Conservation (phyloP, 2,113 vertebrate genomes). For the Ctenomys sociabilis region DNA sequence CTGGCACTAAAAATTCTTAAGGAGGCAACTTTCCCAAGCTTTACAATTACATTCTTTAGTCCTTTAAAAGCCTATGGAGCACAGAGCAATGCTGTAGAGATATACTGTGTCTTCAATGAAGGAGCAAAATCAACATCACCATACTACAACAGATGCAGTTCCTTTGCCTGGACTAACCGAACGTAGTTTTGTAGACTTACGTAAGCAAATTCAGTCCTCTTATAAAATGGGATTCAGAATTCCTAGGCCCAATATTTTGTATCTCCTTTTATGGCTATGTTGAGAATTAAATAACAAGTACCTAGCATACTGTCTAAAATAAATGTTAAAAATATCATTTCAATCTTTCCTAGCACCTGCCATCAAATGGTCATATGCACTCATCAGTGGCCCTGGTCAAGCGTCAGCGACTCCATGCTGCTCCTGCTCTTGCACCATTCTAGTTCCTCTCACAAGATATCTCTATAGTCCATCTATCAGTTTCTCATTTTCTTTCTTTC, state of each 20-base stretch:
- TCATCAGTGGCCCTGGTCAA: neutral
- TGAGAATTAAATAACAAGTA: neutral
- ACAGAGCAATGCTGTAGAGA: neutral
- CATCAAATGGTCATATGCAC: neutral
- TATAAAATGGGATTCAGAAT: slow-evolving; percentile 13
- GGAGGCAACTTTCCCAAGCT: neutral
- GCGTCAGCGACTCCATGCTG: neutral
- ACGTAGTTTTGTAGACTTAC: neutral
- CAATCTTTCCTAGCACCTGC: neutral
- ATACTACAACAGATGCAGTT: neutral
- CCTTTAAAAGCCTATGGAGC: neutral
- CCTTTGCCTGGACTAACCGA: neutral
- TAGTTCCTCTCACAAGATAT: neutral
- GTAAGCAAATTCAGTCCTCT: slow-evolving; percentile 18
- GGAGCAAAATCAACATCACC: neutral
- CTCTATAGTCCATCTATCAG: neutral
- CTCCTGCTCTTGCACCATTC: neutral
- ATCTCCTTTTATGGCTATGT: neutral
- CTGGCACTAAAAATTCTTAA: slow-evolving; percentile 3
- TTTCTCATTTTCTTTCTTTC: too few species aligned
- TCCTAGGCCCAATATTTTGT: neutral
- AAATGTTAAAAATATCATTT: neutral
- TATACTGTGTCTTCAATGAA: neutral
- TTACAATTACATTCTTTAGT: slow-evolving; percentile 41
- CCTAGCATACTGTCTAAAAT: neutral